phyloP scores from a whole-genome alignment of 2,888 invertebrate genomes.

The Mystacides longicornis region DNA sequence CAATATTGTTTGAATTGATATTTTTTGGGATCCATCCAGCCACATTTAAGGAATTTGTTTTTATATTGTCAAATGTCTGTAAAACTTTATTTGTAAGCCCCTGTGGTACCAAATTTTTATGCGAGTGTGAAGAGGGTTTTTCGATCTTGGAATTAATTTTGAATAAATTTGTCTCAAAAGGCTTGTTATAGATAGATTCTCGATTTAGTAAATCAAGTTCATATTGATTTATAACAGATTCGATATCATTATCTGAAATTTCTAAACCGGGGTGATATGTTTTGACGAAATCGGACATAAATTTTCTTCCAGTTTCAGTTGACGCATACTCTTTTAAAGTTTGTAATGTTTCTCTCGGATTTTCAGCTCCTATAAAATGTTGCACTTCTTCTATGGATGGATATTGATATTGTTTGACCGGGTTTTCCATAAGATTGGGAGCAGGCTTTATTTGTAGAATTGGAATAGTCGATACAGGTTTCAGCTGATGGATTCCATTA shows the following conservation, averaged over 20 bases:
- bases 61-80: too few species aligned
- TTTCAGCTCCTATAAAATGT: slow-evolving; percentile 18
- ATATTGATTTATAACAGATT: neutral
- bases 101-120: too few species aligned
- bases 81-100: too few species aligned
- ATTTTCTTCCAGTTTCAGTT: slow-evolving; percentile 17
- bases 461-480: slow-evolving; percentile 20
- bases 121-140: too few species aligned
- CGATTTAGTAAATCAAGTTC: neutral
- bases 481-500: slow-evolving; percentile 23
- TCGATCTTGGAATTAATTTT: too few species aligned
- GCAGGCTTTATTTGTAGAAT: slow-evolving; percentile 6
- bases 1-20: too few species aligned
- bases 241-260: slow-evolving; percentile 13
- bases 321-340: slow-evolving; percentile 19
- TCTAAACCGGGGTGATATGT: slow-evolving; percentile 9
- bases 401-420: neutral
- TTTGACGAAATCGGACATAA: slow-evolving; percentile 21
- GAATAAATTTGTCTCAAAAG: too few species aligned
- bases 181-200: too few species aligned
- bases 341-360: slow-evolving; percentile 15
- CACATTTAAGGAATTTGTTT: too few species aligned
- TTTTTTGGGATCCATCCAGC: too few species aligned
- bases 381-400: slow-evolving; percentile 18
- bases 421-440: neutral